Percentiles rank a stretch among this genome's conserved stretches.
phyloP scores from a whole-genome alignment of 2,113 vertebrate genomes.

The Aptenodytes patagonicus region DNA sequence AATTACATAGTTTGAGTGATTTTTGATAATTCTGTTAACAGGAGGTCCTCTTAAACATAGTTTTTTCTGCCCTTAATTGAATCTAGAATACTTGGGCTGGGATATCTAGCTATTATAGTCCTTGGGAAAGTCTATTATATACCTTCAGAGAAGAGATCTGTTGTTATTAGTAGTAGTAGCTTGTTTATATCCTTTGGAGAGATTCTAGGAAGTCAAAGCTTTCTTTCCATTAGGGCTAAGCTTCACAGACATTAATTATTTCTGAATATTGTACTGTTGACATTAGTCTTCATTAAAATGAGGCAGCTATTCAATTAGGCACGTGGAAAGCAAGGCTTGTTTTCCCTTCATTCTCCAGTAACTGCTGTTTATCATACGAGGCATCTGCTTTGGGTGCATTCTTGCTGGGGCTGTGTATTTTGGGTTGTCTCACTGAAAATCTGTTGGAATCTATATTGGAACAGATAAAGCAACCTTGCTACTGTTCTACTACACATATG shows the following conservation, averaged over 20 bases:
- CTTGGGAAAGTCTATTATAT: neutral
- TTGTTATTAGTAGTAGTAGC: neutral
- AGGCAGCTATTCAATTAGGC: neutral
- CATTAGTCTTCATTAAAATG: neutral
- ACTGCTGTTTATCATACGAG: neutral
- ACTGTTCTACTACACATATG: neutral
- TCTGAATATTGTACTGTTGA: neutral
- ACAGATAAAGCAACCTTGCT: neutral
- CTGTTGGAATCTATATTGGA: neutral
- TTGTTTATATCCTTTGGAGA: constrained; percentile 4
- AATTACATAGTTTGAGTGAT: neutral
- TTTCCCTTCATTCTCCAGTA: neutral
- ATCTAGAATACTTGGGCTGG: neutral
- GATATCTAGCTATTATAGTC: neutral
- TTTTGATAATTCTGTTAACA: constrained; percentile 4
- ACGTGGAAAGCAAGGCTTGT: neutral
- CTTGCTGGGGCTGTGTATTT: neutral
- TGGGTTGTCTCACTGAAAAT: neutral
- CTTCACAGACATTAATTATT: neutral
- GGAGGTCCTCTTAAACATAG: neutral
- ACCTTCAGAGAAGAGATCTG: neutral
- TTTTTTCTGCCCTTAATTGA: neutral
- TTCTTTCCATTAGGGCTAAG: neutral
- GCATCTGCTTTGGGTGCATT: neutral
- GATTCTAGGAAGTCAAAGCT: neutral